These are phyloP conservation scores for Pseudonaja textilis DNA, from an alignment of 2,113 vertebrate species.

Conservation along the genomic window DNA sequence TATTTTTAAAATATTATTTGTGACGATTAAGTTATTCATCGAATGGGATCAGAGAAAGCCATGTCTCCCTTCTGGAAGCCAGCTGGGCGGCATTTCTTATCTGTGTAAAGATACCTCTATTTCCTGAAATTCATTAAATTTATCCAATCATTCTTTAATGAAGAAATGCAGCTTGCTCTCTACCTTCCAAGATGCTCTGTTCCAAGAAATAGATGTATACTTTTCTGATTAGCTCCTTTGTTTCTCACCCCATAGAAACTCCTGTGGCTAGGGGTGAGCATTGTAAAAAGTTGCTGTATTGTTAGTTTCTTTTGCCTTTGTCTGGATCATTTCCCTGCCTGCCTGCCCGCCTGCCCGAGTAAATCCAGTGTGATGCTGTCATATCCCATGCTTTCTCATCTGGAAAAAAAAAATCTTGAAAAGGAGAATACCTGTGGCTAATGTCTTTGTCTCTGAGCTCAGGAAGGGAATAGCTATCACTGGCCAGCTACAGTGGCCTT, in stretches of 20 bases:
- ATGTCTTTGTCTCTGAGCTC: slow-evolving; percentile 25
- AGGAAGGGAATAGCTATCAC: slow-evolving; percentile 15
- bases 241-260: not conserved
- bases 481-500: not conserved
- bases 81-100: not conserved
- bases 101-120: not conserved
- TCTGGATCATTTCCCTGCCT: not conserved
- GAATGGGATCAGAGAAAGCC: not conserved
- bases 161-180: not conserved
- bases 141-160: not conserved
- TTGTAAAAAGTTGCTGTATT: not conserved
- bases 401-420: slow-evolving; percentile 1
- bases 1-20: not conserved
- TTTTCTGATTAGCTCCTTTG: not conserved
- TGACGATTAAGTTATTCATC: not conserved
- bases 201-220: not conserved
- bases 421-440: slow-evolving; percentile 4
- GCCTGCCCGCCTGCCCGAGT: not conserved
- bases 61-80: not conserved
- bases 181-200: not conserved
- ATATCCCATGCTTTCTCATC: not conserved
- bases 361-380: not conserved
- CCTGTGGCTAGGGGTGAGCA: not conserved
- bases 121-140: not conserved
- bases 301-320: not conserved